These are phyloP conservation scores for Alexandromys oeconomus DNA, from an alignment of 2,797 vertebrate species.

Conservation along the genomic window DNA sequence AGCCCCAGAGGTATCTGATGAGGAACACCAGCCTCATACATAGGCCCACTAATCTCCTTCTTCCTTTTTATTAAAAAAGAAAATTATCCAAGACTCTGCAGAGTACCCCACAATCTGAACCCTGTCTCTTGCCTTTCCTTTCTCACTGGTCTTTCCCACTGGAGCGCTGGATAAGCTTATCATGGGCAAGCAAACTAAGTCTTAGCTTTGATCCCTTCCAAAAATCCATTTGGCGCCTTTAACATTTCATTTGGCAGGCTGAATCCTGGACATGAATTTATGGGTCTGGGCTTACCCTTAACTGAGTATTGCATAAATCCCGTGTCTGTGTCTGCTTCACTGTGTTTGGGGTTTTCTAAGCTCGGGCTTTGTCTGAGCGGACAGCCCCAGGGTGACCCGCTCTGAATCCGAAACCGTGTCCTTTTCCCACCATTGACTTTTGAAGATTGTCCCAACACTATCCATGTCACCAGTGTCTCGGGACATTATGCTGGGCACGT, in stretches of 20 bases:
- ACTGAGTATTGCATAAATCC: conserved; percentile 75
- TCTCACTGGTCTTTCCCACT: neutral
- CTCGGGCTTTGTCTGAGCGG: conserved; percentile 69
- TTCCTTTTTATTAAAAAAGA: conserved; percentile 54
- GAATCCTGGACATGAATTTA: conserved; percentile 75
- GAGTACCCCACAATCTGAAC: conserved; percentile 48
- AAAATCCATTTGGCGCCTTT: conserved; percentile 71
- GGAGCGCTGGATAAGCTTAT: conserved; percentile 71
- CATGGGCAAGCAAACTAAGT: conserved; percentile 64
- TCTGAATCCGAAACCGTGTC: conserved; percentile 21
- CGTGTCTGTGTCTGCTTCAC: conserved; percentile 71
- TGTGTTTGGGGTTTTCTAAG: conserved; percentile 70
- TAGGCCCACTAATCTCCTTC: conserved; percentile 50
- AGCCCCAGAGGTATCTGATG: neutral
- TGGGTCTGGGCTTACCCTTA: conserved; percentile 71
- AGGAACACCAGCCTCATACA: conserved; percentile 7
- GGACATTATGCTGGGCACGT: neutral
- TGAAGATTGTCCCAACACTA: neutral
- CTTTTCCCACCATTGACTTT: neutral
- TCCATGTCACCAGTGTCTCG: neutral
- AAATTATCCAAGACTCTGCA: conserved; percentile 58
- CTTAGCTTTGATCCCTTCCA: conserved; percentile 71
- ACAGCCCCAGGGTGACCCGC: conserved; percentile 54
- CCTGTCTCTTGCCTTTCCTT: neutral
- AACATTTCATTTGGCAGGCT: conserved; percentile 77